A percentile compares a stretch with the other conserved stretches of the same genome.
These are phyloP conservation scores for Chloebia gouldiae DNA, from an alignment of 2,113 vertebrate genomes.

Conservation along the genomic window DNA sequence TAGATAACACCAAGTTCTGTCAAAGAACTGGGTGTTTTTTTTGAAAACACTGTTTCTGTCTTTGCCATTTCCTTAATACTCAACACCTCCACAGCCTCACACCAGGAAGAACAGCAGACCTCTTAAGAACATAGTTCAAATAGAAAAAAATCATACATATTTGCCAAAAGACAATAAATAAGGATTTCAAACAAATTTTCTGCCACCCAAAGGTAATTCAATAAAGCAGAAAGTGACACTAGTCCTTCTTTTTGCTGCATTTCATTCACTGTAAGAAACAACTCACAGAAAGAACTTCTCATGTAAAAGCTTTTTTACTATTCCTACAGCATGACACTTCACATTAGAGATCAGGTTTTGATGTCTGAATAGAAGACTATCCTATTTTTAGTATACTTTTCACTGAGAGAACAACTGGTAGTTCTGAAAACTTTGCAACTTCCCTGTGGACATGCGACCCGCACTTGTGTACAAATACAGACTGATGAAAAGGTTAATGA, in stretches of 20 bases:
- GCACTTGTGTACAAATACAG: neutral
- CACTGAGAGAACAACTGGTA: neutral
- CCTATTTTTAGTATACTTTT: constrained; percentile 68
- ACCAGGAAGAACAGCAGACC: neutral
- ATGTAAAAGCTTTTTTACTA: constrained; percentile 11
- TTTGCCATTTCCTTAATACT: neutral
- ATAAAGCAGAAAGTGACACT: neutral
- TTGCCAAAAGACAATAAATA: neutral
- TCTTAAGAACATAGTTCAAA: neutral
- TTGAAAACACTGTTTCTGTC: neutral
- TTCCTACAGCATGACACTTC: constrained; percentile 50
- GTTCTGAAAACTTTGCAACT: neutral
- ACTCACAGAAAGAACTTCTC: neutral
- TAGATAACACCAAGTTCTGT: neutral
- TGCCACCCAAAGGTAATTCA: neutral
- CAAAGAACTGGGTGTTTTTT: neutral
- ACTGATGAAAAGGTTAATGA: neutral
- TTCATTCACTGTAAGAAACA: neutral
- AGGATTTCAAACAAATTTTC: neutral
- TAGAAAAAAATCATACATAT: neutral
- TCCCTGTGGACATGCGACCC: neutral
- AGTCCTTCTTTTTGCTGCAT: neutral
- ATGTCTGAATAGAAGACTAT: constrained; percentile 64
- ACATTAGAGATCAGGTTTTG: constrained; percentile 56
- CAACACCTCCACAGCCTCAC: neutral